Evolutionary conservation across 2,113 vertebrate genomes (phyloP).

Genomic region (Trematomus loennbergii): DNA sequence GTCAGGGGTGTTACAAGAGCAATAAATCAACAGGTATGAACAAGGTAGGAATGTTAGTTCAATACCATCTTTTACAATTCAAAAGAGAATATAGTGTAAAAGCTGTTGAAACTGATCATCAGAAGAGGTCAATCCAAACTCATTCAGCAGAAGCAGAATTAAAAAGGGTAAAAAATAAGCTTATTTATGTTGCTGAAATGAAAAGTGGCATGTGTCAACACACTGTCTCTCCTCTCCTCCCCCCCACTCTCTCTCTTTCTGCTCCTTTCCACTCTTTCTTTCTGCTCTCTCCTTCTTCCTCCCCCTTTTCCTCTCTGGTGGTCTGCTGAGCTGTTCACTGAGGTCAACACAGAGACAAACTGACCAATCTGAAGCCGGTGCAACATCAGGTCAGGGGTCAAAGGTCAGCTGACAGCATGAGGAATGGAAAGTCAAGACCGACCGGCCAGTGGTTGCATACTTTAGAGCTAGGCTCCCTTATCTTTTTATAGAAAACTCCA

Average conservation of each 20-base stretch:
- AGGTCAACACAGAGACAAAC: constrained; percentile 59
- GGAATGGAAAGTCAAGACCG: constrained; percentile 62
- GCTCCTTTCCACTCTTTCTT: constrained; percentile 1
- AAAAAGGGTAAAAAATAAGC: neutral
- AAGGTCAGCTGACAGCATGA: constrained; percentile 62
- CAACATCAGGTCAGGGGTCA: constrained; percentile 73
- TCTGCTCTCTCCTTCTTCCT: neutral
- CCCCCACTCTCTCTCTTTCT: neutral
- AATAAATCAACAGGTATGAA: neutral
- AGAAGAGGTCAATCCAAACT: neutral
- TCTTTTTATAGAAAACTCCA: constrained; percentile 42
- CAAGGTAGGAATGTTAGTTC: neutral
- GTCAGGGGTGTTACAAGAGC: neutral
- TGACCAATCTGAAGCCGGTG: constrained; percentile 63
- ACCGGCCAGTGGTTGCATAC: constrained; percentile 34
- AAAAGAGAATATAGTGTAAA: neutral
- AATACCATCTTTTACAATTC: neutral
- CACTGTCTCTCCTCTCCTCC: constrained; percentile 14
- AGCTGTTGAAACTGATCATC: neutral
- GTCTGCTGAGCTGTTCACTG: constrained; percentile 52
- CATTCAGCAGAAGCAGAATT: neutral
- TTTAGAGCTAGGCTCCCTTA: constrained; percentile 21
- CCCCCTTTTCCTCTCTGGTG: constrained; percentile 58
- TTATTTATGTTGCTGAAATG: neutral
- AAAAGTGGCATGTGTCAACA: constrained; percentile 1